These are phyloP conservation scores for Argya squamiceps DNA, from an alignment of 2,797 vertebrate species.

Conservation along the genomic window DNA sequence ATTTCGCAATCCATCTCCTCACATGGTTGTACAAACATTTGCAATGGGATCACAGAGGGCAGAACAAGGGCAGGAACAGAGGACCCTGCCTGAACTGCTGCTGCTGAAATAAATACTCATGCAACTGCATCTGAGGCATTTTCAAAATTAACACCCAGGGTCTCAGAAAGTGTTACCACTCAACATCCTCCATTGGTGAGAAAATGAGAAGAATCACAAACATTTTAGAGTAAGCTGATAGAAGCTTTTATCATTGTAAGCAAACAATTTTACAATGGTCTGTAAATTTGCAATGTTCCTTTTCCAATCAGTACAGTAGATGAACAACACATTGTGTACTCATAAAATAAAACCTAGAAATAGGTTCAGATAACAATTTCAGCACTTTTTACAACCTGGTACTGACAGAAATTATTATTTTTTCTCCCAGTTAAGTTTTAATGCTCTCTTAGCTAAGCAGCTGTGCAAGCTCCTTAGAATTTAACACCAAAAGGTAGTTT, in stretches of 20 bases:
- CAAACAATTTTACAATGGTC: slow-evolving; percentile 47
- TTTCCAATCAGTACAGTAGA: slow-evolving; percentile 49
- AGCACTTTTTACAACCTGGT: slow-evolving; percentile 28
- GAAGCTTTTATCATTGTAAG: slow-evolving; percentile 28
- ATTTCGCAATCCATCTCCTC: slow-evolving; percentile 8
- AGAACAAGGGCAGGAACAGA: slow-evolving; percentile 31
- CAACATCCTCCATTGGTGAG: neutral
- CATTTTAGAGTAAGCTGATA: slow-evolving; percentile 15
- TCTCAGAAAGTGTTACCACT: slow-evolving; percentile 2
- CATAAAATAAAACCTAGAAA: slow-evolving; percentile 46
- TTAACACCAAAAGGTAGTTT: neutral
- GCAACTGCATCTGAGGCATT: neutral
- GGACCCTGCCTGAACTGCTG: neutral
- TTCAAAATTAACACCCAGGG: slow-evolving; percentile 17
- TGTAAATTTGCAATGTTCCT: slow-evolving; percentile 44
- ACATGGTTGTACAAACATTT: slow-evolving; percentile 34
- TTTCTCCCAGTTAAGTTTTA: neutral
- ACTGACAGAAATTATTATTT: neutral
- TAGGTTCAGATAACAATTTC: slow-evolving; percentile 24
- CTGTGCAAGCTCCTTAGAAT: neutral
- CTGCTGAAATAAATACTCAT: slow-evolving; percentile 26
- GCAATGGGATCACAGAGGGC: slow-evolving; percentile 22
- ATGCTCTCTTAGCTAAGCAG: neutral
- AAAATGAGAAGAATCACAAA: slow-evolving; percentile 13
- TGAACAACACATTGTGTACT: slow-evolving; percentile 26